Base-by-base conservation (phyloP, 2,797 vertebrate genomes). In the Lates japonicus region DNA sequence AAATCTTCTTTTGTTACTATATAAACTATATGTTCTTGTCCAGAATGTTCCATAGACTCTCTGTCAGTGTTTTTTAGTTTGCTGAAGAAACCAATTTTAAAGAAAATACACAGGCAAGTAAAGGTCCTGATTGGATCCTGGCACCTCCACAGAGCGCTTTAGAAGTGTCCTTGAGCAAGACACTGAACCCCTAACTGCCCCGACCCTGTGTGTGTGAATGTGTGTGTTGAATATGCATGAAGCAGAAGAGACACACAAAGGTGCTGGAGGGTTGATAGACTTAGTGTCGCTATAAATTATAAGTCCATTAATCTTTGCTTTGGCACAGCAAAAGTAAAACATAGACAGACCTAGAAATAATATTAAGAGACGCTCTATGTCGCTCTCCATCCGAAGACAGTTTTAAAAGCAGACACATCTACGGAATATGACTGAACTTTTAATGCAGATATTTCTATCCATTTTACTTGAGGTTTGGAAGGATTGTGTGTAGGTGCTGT, bases 401-500 rank as follows among this genome's bases (percentile, higher is more conserved):
- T 62, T 83, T 78, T 55, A 64, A 70, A 80, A 48, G 52, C 39
- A 67, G 62, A 39, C 42, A 33, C 65, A 68, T 52, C 66, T 54
- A 29, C 49, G 67, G 33, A 52, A 72, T 59, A 2, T 52, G 52
- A 58, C 58, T 4, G 1, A 70, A 60, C 78, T n/a, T 69, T 84
- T 78, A 41, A 66, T 61, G 33, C 73, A 60, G 64, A 69, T 67
- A n/a, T 76, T 73, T 75, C 67, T 22, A 51, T 78, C 60, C 65
- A 54, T 8, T 54, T 67, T 72, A 51, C 70, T 75, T 20, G 41
- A 81, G 51, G 11, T 49, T 84, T 74, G 67, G 49, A 70, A 35
- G 74, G 71, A 71, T 39, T 74, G 82, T 85, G 71, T 87, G 84
- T 77, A 70, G 78, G 75, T 75, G 63, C 83, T 42, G 80, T 85